Evolutionary conservation across 2,113 vertebrate species (phyloP), one percentile per base, ranked within the genome.

Genomic region (Pimephales promelas): DNA sequence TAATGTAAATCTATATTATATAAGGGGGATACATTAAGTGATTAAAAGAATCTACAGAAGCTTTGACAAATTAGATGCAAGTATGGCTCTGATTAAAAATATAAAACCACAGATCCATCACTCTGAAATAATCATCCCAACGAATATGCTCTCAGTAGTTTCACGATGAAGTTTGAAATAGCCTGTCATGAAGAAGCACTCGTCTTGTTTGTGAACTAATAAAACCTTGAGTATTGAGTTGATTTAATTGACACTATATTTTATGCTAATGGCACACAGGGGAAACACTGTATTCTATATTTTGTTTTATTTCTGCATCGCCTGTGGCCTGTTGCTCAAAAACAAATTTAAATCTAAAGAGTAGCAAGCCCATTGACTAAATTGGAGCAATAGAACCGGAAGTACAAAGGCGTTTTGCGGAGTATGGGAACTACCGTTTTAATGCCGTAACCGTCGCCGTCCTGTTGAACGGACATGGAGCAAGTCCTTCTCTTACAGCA

Each of bases 101-200:
- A 16, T 59, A 77, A 11, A 77, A 64, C 20, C 56, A 59, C 31
- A 59, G 54, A 59, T n/a, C 5, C 2, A 16, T 77, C 31, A 59
- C 20, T 57, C 57, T 76, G 74, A 76, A 59, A 76, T 56, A 54
- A 75, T 56, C 36, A 57, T 34, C 49, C 14, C 43, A 5, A 34
- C 49, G 56, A 34, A 43, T 59, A 3, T 10, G 22, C 34, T 61
- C 75, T 43, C 34, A 10, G 43, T 78, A 78, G 0, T 34, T 77
- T 77, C 20, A 57, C 9, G 10, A n/a, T 54, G 2, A 71, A 10
- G 10, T 71, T 43, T n/a, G 36, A 24, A 45, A 66, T 73, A 34
- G 9, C 8, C 20, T 26, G 28, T 26, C 14, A 24, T 18, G 22
- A 78, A 43, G 13, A 43, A 43, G 36, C 56, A 13, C 28, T 56